Percentiles rank a stretch among this genome's conserved stretches.
Conservation (phyloP, 2,113 vertebrate genomes). For the Struthidea cinerea region DNA sequence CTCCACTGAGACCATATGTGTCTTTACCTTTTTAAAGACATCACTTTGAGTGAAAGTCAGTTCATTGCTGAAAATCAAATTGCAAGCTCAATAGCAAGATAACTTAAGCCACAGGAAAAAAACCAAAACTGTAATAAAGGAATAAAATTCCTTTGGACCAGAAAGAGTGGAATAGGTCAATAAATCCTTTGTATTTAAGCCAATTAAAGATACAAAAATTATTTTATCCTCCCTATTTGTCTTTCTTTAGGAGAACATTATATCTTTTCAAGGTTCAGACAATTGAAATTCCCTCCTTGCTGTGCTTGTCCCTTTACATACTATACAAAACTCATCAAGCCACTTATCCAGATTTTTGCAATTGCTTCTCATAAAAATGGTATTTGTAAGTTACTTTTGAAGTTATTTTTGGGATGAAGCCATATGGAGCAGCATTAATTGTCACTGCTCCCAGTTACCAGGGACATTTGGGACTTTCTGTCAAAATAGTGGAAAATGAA, state of each 20-base stretch:
- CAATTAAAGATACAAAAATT: background rate
- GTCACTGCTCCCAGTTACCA: constrained; percentile 33
- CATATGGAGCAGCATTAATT: background rate
- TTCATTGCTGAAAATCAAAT: background rate
- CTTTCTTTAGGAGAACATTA: background rate
- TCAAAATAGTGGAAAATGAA: background rate
- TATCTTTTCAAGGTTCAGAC: background rate
- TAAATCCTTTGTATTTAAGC: background rate
- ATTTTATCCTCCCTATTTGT: background rate
- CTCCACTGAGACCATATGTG: background rate
- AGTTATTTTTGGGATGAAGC: constrained; percentile 4
- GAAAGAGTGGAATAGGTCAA: background rate
- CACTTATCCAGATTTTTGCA: background rate
- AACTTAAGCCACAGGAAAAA: background rate
- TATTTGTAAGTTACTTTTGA: constrained; percentile 26
- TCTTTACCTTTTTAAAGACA: background rate
- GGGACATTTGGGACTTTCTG: background rate
- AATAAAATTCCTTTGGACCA: background rate
- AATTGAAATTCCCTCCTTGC: background rate
- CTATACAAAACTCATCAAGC: background rate
- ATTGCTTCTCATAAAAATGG: background rate
- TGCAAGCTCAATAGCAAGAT: background rate
- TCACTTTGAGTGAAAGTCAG: background rate
- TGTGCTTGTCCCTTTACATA: background rate
- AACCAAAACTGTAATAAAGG: background rate